Conservation (phyloP, 2,888 invertebrate genomes). For the Caenorhabditis panamensis region DNA sequence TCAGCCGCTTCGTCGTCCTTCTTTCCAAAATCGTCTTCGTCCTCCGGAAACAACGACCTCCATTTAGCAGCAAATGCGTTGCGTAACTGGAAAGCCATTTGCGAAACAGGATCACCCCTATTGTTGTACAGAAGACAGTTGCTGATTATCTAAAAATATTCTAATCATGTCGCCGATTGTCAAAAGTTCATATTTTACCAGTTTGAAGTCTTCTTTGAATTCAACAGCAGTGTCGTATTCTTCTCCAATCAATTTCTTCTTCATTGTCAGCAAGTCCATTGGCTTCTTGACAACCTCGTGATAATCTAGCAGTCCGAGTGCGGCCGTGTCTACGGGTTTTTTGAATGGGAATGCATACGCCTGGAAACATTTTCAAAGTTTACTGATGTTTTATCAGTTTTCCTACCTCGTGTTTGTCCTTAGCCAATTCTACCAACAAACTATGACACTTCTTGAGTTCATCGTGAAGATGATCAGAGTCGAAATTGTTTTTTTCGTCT, state of each 20-base stretch:
- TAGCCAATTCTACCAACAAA: constrained; percentile 21
- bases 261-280: constrained; percentile 98
- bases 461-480: constrained; percentile 27
- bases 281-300: constrained; percentile 98
- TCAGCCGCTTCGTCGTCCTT: constrained; percentile 1
- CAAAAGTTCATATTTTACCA: constrained; percentile 81
- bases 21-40: constrained; percentile 11
- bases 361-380: constrained; percentile 13
- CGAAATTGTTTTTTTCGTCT: constrained; percentile 16
- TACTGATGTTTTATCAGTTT: background rate
- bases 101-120: constrained; percentile 64
- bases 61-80: constrained; percentile 24
- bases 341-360: constrained; percentile 87
- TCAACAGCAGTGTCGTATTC: constrained; percentile 91
- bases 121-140: constrained; percentile 79
- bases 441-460: constrained; percentile 39
- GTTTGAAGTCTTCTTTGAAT: constrained; percentile 87
- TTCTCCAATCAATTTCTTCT: constrained; percentile 90
- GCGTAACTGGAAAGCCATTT: constrained; percentile 31
- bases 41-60: constrained; percentile 28
- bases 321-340: constrained; percentile 96
- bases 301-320: constrained; percentile 95
- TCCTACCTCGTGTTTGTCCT: constrained; percentile 11
- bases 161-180: too few species aligned
- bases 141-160: constrained; percentile 86